Percentiles rank a stretch among this genome's conserved stretches.
phyloP scores from a whole-genome alignment of 2,888 invertebrate genomes.

The Dasysyrphus tricinctus region DNA sequence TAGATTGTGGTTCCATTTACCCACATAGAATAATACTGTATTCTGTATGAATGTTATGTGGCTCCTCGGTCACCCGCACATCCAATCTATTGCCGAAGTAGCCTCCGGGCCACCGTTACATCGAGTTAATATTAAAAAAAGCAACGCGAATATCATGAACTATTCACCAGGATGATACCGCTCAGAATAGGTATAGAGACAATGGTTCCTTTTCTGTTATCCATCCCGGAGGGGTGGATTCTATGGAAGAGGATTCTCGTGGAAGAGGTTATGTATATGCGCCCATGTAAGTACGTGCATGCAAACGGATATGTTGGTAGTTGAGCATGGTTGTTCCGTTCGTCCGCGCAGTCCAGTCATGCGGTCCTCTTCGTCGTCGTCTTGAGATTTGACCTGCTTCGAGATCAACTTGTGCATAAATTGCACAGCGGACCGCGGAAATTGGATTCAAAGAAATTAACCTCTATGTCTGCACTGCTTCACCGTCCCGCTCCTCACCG shows the following conservation, averaged over 20 bases:
- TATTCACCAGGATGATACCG: slow-evolving; percentile 45
- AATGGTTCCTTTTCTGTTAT: slow-evolving; percentile 54
- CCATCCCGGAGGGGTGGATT: slow-evolving; percentile 45
- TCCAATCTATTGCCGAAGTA: slow-evolving; percentile 38
- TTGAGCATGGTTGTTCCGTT: slow-evolving; percentile 62
- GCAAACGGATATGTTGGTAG: slow-evolving; percentile 72
- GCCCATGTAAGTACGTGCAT: slow-evolving; percentile 73
- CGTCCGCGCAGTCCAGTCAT: slow-evolving; percentile 16
- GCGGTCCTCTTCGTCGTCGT: slow-evolving; percentile 38
- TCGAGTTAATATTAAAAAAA: slow-evolving; percentile 64
- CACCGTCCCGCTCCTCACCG: slow-evolving; percentile 7
- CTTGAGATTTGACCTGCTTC: slow-evolving; percentile 73
- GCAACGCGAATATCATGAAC: slow-evolving; percentile 47
- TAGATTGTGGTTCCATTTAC: slow-evolving; percentile 58
- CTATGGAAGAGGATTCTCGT: slow-evolving; percentile 35
- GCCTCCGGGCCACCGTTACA: slow-evolving; percentile 68
- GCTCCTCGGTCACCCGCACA: slow-evolving; percentile 16
- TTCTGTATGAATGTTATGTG: neutral
- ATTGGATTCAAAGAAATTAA: slow-evolving; percentile 76
- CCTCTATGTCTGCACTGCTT: slow-evolving; percentile 64
- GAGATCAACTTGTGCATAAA: slow-evolving; percentile 76
- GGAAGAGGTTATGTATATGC: slow-evolving; percentile 69
- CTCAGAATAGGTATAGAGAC: slow-evolving; percentile 30
- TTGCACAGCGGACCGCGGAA: slow-evolving; percentile 75
- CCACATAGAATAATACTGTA: slow-evolving; percentile 31